These are phyloP conservation scores for Larimichthys polyactis DNA, from an alignment of 2,113 vertebrate genomes.

Conservation along the genomic window DNA sequence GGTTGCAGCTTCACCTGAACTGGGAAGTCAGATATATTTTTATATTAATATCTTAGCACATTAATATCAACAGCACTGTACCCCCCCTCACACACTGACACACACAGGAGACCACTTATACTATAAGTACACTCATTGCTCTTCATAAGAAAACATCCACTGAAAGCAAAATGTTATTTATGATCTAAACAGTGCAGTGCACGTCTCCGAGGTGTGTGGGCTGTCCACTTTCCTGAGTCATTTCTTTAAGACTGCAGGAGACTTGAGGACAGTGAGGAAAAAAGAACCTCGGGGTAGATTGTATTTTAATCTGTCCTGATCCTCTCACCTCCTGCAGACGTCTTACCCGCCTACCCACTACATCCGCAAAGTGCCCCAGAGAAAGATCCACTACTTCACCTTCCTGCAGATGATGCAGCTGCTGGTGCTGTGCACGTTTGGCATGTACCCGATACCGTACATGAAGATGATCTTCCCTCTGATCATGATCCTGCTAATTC, in stretches of 20 bases:
- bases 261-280: constrained; percentile 30
- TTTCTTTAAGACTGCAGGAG: constrained; percentile 33
- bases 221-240: constrained; percentile 34
- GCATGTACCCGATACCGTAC: constrained; percentile 97
- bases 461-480: constrained; percentile 99
- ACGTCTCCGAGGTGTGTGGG: constrained; percentile 37
- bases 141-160: not conserved
- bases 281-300: constrained; percentile 45
- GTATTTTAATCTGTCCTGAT: constrained; percentile 64
- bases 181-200: constrained; percentile 18
- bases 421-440: constrained; percentile 94
- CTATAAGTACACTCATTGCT: constrained; percentile 2
- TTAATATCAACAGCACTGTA: not conserved
- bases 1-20: not conserved
- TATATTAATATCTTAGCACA: not conserved
- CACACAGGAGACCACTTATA: constrained; percentile 10
- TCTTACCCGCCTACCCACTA: constrained; percentile 98
- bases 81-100: not conserved
- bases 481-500: constrained; percentile 97
- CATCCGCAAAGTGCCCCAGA: constrained; percentile 97
- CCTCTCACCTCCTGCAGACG: constrained; percentile 84
- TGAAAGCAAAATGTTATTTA: constrained; percentile 15
- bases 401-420: constrained; percentile 97
- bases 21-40: not conserved
- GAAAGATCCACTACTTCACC: constrained; percentile 99